phyloP scores from a whole-genome alignment of 2,113 vertebrate species.

The Campylomormyrus numenius region DNA sequence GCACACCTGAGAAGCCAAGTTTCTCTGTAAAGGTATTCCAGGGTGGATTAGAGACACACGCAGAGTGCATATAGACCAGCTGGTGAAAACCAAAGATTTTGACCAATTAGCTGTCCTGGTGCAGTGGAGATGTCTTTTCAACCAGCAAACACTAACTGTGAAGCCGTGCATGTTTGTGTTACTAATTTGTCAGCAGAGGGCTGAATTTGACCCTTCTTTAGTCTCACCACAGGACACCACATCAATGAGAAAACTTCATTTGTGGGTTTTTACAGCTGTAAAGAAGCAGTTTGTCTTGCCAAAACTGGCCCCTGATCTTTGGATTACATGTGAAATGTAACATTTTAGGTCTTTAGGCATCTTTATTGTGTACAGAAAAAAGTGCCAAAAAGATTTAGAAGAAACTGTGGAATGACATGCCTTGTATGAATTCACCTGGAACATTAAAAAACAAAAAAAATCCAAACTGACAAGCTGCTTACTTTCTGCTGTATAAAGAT shows the following conservation, averaged over 20 bases:
- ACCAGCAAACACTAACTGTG: not conserved
- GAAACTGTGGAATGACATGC: not conserved
- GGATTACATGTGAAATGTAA: not conserved
- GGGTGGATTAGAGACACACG: not conserved
- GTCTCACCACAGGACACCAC: not conserved
- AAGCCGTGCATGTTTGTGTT: not conserved
- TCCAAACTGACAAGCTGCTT: not conserved
- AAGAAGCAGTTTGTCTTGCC: not conserved
- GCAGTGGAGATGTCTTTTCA: not conserved
- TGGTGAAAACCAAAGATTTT: not conserved
- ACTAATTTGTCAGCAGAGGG: not conserved
- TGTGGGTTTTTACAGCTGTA: not conserved
- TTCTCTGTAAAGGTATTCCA: not conserved
- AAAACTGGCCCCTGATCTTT: not conserved
- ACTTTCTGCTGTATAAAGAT: not conserved
- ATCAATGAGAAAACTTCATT: not conserved
- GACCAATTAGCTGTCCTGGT: not conserved
- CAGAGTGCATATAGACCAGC: not conserved
- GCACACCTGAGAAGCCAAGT: not conserved
- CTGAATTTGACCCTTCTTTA: not conserved
- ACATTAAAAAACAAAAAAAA: not conserved
- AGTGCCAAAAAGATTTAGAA: not conserved
- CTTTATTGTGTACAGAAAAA: not conserved
- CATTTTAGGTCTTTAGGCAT: not conserved
- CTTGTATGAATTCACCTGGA: not conserved